Percentiles rank a stretch among this genome's conserved stretches.
Conservation (phyloP, 2,797 vertebrate genomes). For the Tapera naevia region DNA sequence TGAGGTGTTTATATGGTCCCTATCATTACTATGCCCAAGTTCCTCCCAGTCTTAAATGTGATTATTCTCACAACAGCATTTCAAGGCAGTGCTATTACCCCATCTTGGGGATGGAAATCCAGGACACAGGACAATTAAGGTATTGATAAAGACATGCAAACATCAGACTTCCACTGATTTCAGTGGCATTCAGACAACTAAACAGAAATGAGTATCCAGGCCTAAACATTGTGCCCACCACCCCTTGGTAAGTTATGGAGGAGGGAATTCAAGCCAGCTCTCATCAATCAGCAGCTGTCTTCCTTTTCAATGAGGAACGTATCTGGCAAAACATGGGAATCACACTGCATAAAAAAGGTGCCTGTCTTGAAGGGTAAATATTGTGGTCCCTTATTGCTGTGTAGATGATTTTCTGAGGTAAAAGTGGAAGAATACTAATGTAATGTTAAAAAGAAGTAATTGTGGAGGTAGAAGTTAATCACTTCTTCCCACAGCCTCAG, state of each 20-base stretch:
- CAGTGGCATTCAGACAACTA: not conserved
- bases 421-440: not conserved
- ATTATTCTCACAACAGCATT: not conserved
- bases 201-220: not conserved
- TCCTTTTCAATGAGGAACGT: not conserved
- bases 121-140: not conserved
- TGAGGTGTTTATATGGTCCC: not conserved
- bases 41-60: not conserved
- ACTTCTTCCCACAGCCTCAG: not conserved
- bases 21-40: not conserved
- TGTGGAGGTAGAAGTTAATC: slow-evolving; percentile 22
- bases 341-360: not conserved
- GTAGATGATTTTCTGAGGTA: not conserved
- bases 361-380: slow-evolving; percentile 39
- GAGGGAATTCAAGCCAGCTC: not conserved
- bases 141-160: not conserved
- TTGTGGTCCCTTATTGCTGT: slow-evolving; percentile 20
- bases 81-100: not conserved
- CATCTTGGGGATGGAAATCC: not conserved
- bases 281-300: not conserved
- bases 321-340: not conserved
- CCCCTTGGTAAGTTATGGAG: not conserved
- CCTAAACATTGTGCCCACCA: not conserved
- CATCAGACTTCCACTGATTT: not conserved
- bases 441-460: not conserved